Evolutionary conservation across 64 coral and sea anemone genomes (phyloP).

Genomic region (Pocillopora verrucosa): DNA sequence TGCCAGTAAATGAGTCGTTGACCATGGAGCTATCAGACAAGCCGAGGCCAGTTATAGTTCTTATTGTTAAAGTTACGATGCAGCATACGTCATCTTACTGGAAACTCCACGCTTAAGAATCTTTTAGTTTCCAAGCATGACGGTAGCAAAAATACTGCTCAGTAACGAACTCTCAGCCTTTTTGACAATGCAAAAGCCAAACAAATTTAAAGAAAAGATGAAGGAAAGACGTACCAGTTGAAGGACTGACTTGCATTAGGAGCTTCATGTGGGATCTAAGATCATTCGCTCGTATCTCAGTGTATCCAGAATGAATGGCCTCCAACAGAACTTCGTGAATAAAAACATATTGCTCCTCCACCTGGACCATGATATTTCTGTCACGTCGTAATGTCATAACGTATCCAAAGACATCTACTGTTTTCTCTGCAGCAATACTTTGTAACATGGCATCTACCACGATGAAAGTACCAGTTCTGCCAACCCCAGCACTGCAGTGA

Average conservation of each 20-base stretch:
- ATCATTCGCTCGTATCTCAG: constrained; percentile 80
- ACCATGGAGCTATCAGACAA: no score
- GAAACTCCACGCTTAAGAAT: no score
- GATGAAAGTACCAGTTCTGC: constrained; percentile 85
- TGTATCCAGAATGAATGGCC: constrained; percentile 82
- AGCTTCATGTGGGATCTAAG: constrained; percentile 51
- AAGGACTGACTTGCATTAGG: constrained; percentile 57
- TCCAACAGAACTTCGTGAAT: constrained; percentile 85
- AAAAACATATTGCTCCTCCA: constrained; percentile 92
- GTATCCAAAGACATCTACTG: constrained; percentile 84
- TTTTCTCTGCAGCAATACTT: constrained; percentile 67
- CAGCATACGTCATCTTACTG: no score
- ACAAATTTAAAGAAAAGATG: background rate
- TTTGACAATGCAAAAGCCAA: no score
- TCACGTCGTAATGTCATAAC: constrained; percentile 76
- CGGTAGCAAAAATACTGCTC: no score
- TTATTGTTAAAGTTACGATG: no score
- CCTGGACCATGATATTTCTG: constrained; percentile 91
- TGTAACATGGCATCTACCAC: constrained; percentile 88
- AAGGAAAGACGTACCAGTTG: constrained; percentile 35
- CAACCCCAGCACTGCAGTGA: constrained; percentile 78
- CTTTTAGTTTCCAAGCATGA: no score
- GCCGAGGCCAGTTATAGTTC: no score
- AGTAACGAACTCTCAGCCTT: background rate
- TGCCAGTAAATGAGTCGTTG: no score